Evolutionary conservation across 2,888 invertebrate species (phyloP), one percentile per base, ranked within the genome.

Genomic region (Cataglyphis albicans): DNA sequence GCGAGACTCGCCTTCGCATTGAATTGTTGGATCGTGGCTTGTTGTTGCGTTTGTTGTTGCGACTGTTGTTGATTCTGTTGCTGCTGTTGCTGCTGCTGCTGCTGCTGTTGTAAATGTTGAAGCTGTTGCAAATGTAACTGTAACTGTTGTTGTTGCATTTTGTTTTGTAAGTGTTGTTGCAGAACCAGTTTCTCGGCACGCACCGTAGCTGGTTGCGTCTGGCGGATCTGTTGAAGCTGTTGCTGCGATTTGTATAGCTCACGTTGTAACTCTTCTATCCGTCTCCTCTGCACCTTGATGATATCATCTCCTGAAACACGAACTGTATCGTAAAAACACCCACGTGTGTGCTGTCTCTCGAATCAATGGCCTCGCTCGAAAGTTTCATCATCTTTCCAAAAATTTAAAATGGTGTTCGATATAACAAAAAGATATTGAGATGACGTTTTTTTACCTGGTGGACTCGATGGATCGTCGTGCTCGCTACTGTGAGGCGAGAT

Each of bases 191-290:
- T 96, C 89, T 96, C 94, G 0, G 94, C 93, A 52, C 94, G 91
- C 86, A 96, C 95, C 89, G 96, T 96, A 55, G 96, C 95, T 41
- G 96, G 96, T 84, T 97, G 96, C 84, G 96, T 96, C 87, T 96
- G 95, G n/a, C 95, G 94, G 64, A 96, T 96, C 87, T 96, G 96
- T 91, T 97, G 97, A 87, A 98, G 93, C 92, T 98, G 97, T 89
- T 97, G 96, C 85, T 98, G 97, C 0, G 97, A 97, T 87, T 97
- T 96, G 84, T 97, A 97, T 88, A 98, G 93, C 92, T 98, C 97
- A 3, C 98, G 95, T 93, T 98, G 98, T 65, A 98, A 95, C 92
- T 98, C 98, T 92, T 98, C 98, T 89, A 99, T 99, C 94, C 97
- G 97, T 76, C 97, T 96, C 91, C 97, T 97, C 93, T 98, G 98